Base-by-base conservation (phyloP, 2,888 invertebrate species). In the Drosophila bunnanda region DNA sequence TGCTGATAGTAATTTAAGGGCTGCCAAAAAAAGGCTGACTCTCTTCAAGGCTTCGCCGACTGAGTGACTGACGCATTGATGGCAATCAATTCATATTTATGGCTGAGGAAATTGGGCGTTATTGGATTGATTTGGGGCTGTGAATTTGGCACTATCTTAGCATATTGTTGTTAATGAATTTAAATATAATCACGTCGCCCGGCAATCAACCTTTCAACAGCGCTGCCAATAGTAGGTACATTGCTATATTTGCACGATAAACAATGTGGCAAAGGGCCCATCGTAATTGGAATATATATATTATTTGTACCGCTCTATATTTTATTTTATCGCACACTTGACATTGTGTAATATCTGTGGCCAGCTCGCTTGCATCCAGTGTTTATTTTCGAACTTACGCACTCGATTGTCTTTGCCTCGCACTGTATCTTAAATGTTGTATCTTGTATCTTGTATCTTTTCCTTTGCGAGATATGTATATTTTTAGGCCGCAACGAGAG, bases 271-370 rank as follows among this genome's bases (percentile, higher is more conserved):
- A 9, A 66, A 17, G 34, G 22, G 34, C 46, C 20, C 10, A 15
- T 65, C 25, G 46, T 53, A 64, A 66, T 66, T 53, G 38, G 36
- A 53, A 46, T 53, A 20, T 55, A 65, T 60, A 60, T 56, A 55
- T 56, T 66, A 66, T 55, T 56, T 65, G 48, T 66, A 67, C 66
- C 50, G 20, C 67, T 66, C n/a, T 34, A n/a, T 41, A 36, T 67
- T 48, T 66, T 41, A 36, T 67, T 48, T 66, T 56, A 66, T 67
- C 67, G 66, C 48, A 39, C 56, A 67, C 66, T 67, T 67, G 67
- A 67, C 39, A 67, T 67, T 67, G 67, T 67, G 67, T 66, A 66
- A 67, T 48, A 66, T 56, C 34, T 22, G 10, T 3, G 22, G 39
- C 22, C 48, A 34, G 66, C 17, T 25, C 17, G n/a, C 46, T 38